Percentiles rank a stretch among this genome's conserved stretches.
Evolutionary conservation across 1,140 invertebrate species (phyloP).

Genomic region (Magallana angulata): DNA sequence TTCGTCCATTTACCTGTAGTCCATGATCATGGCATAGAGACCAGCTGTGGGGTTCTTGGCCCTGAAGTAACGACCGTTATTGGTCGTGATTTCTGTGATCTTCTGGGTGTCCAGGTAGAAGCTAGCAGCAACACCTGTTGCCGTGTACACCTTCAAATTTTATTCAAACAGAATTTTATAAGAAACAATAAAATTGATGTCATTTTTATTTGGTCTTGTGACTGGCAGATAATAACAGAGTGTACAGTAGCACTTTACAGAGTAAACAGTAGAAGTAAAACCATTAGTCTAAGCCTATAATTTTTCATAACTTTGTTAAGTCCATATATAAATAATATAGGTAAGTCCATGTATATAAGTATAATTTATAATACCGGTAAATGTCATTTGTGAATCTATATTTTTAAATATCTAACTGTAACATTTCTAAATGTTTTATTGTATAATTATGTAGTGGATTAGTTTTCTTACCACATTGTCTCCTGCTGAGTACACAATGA

Average conservation of each 20-base stretch:
- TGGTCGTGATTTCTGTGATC: conserved; percentile 12
- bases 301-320: too few species aligned
- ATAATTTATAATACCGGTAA: too few species aligned
- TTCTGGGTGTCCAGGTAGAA: background rate
- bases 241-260: background rate
- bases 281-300: background rate
- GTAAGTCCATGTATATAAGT: too few species aligned
- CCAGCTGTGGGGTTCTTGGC: conserved; percentile 38
- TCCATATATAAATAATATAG: too few species aligned
- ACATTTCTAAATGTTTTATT: too few species aligned
- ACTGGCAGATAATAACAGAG: too few species aligned
- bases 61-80: conserved; percentile 38
- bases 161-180: background rate
- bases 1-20: conserved; percentile 34
- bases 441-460: too few species aligned
- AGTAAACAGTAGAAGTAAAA: background rate
- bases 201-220: too few species aligned
- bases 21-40: conserved; percentile 39
- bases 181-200: background rate
- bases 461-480: conserved; percentile 58
- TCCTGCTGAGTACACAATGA: conserved; percentile 62
- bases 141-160: conserved; percentile 43
- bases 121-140: conserved; percentile 28
- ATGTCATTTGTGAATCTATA: too few species aligned
- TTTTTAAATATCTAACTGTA: too few species aligned